Conservation (phyloP, 92 coral and sea anemone species). For the Palythoa heliodiscus region DNA sequence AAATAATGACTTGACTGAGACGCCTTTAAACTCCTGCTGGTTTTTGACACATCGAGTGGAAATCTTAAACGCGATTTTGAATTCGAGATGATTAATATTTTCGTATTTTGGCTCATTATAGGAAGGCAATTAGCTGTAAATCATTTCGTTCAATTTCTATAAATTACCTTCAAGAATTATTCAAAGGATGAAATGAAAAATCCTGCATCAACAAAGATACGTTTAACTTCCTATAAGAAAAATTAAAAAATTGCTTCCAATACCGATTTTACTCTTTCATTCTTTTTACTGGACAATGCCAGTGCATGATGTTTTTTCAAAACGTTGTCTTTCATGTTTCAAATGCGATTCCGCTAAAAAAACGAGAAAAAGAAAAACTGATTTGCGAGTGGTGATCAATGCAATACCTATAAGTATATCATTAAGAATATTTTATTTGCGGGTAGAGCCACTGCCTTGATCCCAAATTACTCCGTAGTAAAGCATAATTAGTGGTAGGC, state of each 20-base stretch:
- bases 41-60: background rate
- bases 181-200: background rate
- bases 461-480: background rate
- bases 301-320: background rate
- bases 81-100: background rate
- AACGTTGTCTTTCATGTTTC: background rate
- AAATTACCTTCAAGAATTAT: background rate
- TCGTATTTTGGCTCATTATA: slow-evolving; percentile 11
- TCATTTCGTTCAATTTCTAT: slow-evolving; percentile 10
- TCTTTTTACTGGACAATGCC: background rate
- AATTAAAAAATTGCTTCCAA: background rate
- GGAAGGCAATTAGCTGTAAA: slow-evolving; percentile 16
- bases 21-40: background rate
- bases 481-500: background rate
- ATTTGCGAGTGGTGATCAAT: background rate
- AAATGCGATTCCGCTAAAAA: background rate
- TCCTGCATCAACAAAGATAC: background rate
- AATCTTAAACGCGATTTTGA: background rate
- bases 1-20: background rate
- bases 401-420: background rate
- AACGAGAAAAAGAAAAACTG: background rate
- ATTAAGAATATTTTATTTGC: background rate
- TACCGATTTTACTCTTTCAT: background rate
- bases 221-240: background rate
- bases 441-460: background rate